Base-by-base conservation (phyloP, 2,888 invertebrate genomes). In the Artemia sinica region DNA sequence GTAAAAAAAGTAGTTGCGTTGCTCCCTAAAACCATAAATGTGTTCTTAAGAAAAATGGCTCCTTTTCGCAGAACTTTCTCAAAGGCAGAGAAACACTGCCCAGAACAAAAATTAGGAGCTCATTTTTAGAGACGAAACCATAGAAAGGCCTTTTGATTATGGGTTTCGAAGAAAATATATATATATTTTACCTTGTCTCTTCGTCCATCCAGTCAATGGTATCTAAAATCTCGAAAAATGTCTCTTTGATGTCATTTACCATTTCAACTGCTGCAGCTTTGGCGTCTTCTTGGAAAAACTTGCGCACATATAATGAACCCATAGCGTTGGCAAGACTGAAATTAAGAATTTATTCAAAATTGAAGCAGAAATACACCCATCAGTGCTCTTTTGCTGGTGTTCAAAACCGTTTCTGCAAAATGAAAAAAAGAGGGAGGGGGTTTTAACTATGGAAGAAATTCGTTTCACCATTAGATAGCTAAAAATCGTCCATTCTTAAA, bases 131-230 rank as follows among this genome's bases (percentile, higher is more conserved):
- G n/a, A 2, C 2, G 67, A 68, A 50, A 67, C 28, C 28, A 28
- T 28, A 28, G 28, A 4, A 0, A 18, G n/a, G 49, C 28, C 28
- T 68, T 69, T 49, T 65, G 50, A n/a, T 70, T 58, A 6, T 49
- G 49, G 6, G 49, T 11, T 52, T 13, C 1, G 28, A 18, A 18
- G 8, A 58, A 18, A 66, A 49, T n/a, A n/a, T n/a, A n/a, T 18
- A 18, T 18, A 18, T 18, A 18, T 76, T 79, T 79, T 71, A 75
- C 76, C 76, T 85, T 0, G 95, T 95, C 72, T 81, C 79, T 0
- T 85, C 84, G 76, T 95, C 94, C 95, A 96, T 95, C 95, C 95
- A 96, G 66, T 88, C 87, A 13, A 93, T 75, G 70, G 85, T 82
- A 18, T 83, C 81, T 69, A 93, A 77, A 50, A 93, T 90, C 73